Conservation (phyloP, 2,888 invertebrate species). For the Pandemis corylana region DNA sequence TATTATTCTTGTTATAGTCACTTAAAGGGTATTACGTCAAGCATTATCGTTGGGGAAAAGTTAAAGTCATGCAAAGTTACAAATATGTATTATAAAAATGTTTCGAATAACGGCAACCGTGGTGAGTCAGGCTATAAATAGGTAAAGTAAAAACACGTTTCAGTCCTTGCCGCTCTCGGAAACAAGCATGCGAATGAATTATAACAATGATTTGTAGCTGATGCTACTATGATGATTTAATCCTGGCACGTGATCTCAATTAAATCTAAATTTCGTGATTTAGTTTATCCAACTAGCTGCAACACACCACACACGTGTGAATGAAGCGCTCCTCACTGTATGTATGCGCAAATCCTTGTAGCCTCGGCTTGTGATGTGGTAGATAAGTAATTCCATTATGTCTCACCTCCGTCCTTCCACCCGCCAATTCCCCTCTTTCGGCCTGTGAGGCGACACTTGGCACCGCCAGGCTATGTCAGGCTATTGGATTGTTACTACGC, state of each 20-base stretch:
- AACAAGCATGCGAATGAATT: constrained; percentile 24
- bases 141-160: constrained; percentile 3
- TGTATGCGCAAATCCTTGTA: constrained; percentile 64
- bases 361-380: constrained; percentile 73
- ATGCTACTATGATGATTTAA: background rate
- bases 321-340: constrained; percentile 37
- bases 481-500: constrained; percentile 70
- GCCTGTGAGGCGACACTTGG: constrained; percentile 76
- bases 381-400: constrained; percentile 82
- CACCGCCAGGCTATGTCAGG: constrained; percentile 61
- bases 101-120: constrained; percentile 9
- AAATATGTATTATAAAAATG: constrained; percentile 5
- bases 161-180: constrained; percentile 15
- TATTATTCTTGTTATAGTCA: constrained; percentile 18
- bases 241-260: constrained; percentile 11
- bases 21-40: constrained; percentile 24
- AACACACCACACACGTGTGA: constrained; percentile 19
- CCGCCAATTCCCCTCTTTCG: constrained; percentile 64
- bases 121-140: constrained; percentile 17
- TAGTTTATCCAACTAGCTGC: constrained; percentile 24
- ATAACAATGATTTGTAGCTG: constrained; percentile 3
- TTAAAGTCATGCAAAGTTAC: background rate
- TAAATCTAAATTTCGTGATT: constrained; percentile 4
- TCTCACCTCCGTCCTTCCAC: constrained; percentile 76
- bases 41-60: background rate